Conservation (phyloP, 2,888 invertebrate genomes). For the Noctua comes region DNA sequence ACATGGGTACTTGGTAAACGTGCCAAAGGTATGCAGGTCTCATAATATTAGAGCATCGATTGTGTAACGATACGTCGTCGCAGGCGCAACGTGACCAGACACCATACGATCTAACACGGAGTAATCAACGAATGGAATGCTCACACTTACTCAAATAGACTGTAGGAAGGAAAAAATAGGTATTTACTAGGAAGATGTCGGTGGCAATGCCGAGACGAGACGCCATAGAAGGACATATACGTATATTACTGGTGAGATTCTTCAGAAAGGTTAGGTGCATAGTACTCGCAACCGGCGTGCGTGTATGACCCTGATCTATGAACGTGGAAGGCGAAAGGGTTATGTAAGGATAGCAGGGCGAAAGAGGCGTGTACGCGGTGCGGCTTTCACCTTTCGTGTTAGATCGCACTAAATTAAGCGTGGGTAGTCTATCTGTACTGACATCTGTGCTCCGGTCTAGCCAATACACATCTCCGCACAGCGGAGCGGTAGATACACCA, state of each 20-base stretch:
- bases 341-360: neutral
- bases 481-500: neutral
- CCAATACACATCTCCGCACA: too few species aligned
- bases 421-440: too few species aligned
- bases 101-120: constrained; percentile 23
- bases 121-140: constrained; percentile 11
- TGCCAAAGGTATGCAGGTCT: constrained; percentile 48
- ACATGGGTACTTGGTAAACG: constrained; percentile 38
- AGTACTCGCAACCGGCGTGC: neutral
- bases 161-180: neutral
- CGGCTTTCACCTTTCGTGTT: too few species aligned
- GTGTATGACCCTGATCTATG: neutral
- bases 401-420: too few species aligned
- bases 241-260: neutral
- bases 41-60: constrained; percentile 55
- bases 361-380: too few species aligned
- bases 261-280: neutral
- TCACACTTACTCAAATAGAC: neutral
- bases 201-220: neutral
- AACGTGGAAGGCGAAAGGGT: neutral
- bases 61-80: constrained; percentile 31
- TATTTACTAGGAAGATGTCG: neutral
- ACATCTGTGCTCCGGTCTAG: too few species aligned
- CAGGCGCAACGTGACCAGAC: constrained; percentile 46
- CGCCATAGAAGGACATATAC: neutral